Evolutionary conservation across 2,797 vertebrate genomes (phyloP).

Genomic region (Vespertilio murinus): DNA sequence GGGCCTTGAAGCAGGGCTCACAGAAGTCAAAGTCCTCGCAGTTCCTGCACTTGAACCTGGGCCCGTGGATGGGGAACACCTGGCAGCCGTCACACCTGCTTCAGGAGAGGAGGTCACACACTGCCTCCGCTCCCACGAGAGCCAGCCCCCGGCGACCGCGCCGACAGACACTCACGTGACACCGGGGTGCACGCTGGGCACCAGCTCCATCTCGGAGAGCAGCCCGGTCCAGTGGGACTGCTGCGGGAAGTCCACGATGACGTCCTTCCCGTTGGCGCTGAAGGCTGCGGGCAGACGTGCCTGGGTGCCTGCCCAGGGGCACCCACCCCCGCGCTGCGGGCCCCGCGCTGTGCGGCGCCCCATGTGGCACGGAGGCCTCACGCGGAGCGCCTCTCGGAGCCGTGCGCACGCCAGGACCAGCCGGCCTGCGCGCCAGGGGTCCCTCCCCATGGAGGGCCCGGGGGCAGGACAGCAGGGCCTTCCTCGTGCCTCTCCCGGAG

Average conservation of each 20-base stretch:
- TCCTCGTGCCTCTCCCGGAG: too few relatives aligned
- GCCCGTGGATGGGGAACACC: conserved; percentile 99
- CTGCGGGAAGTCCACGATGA: conserved; percentile 98
- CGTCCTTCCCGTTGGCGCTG: conserved; percentile 98
- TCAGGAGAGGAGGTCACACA: conserved; percentile 27
- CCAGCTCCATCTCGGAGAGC: conserved; percentile 97
- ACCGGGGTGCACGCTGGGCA: conserved; percentile 96
- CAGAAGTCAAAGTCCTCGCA: conserved; percentile 99
- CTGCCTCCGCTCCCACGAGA: conserved; percentile 13
- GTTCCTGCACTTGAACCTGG: conserved; percentile 97
- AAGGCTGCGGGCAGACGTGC: conserved; percentile 87
- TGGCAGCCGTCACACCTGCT: conserved; percentile 98
- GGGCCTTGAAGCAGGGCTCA: conserved; percentile 97
- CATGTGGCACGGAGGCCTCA: not conserved
- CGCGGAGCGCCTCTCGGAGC: not conserved
- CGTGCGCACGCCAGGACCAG: too few relatives aligned
- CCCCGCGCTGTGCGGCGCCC: not conserved
- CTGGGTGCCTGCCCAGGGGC: too few relatives aligned
- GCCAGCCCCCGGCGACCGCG: not conserved
- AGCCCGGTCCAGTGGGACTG: conserved; percentile 99
- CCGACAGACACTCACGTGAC: conserved; percentile 89
- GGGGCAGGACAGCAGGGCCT: too few relatives aligned
- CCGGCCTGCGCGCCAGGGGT: too few relatives aligned
- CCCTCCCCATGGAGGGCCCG: too few relatives aligned
- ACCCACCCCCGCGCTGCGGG: not conserved